phyloP scores from a whole-genome alignment of 2,888 invertebrate species.

The Germaria angustata region DNA sequence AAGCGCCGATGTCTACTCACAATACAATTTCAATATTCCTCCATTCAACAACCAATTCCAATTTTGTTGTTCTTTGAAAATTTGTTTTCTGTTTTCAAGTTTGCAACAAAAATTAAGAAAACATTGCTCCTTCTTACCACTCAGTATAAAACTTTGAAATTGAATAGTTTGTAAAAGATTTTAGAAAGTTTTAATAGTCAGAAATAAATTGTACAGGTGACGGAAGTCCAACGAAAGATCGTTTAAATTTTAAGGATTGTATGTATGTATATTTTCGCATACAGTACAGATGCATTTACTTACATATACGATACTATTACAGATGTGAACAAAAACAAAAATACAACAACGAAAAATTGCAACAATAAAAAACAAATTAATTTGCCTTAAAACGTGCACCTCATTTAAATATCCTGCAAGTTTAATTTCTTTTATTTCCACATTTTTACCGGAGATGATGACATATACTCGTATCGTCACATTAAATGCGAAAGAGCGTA shows the following conservation, averaged over 20 bases:
- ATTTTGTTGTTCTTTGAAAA: background rate
- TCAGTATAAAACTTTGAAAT: background rate
- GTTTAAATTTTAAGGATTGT: background rate
- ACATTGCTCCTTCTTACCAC: background rate
- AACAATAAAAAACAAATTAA: slow-evolving; percentile 18
- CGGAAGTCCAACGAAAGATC: background rate
- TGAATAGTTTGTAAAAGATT: slow-evolving; percentile 11
- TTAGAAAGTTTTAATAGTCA: background rate
- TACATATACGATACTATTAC: slow-evolving; percentile 19
- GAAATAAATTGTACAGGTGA: background rate
- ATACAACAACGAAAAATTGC: background rate
- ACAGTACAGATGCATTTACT: background rate
- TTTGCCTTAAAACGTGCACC: slow-evolving; percentile 28
- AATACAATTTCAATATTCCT: slow-evolving; percentile 12
- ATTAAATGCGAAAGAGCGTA: too few species aligned
- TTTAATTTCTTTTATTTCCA: background rate
- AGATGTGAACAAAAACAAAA: slow-evolving; percentile 52
- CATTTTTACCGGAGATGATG: background rate
- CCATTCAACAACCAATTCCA: background rate
- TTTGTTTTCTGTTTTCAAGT: background rate
- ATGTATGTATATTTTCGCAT: slow-evolving; percentile 5
- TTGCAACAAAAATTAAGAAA: background rate
- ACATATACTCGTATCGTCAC: too few species aligned
- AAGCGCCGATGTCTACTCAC: slow-evolving; percentile 31
- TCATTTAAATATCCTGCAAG: background rate